Base-by-base conservation (phyloP, 1,140 invertebrate species). In the Camponotus pennsylvanicus region DNA sequence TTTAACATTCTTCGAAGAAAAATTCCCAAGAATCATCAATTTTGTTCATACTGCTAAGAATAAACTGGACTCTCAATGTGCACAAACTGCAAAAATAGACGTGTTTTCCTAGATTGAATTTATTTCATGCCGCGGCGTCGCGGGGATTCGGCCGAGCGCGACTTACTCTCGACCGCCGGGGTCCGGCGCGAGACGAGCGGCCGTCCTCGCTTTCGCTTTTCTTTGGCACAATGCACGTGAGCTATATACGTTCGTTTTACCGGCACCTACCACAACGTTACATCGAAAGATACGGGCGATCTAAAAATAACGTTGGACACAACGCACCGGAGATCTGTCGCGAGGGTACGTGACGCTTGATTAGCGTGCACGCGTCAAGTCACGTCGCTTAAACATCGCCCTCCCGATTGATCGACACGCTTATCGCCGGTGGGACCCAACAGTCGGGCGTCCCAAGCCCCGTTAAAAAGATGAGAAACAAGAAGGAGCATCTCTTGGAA, bases 121-220 rank as follows among this genome's bases (percentile, higher is more conserved):
- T 42, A 77, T 64, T 64, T 77, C 77, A 64, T 40, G 4, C 32
- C 13, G 32, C 61, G 27, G 79, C 40, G 57, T 21, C 45, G 64
- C 11, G 37, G 18, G 8, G 66, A 69, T 69, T 37, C 70, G 49
- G 70, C 11, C 69, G 27, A 71, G 69, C 69, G 69, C 45, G 67
- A 82, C 21, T 27, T 52, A 37, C 34, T 37, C 63, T 69, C 79
- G 78, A 82, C 45, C 21, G 42, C 5, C 49, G 37, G 3, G 67
- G 79, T 71, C 37, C 18, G 64, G 49, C 64, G 8, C 32, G 67
- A 45, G 37, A 55, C 66, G 40, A 63, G 78, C 66, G 37, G 21
- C 34, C 69, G 79, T 83, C 55, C 79, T 83, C 79, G 79, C 79
- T 83, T 83, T 83, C 79, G 79, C 79, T 83, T 83, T 83, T 83